Conservation (phyloP, 2,797 vertebrate species). For the Tolypeutes matacus region DNA sequence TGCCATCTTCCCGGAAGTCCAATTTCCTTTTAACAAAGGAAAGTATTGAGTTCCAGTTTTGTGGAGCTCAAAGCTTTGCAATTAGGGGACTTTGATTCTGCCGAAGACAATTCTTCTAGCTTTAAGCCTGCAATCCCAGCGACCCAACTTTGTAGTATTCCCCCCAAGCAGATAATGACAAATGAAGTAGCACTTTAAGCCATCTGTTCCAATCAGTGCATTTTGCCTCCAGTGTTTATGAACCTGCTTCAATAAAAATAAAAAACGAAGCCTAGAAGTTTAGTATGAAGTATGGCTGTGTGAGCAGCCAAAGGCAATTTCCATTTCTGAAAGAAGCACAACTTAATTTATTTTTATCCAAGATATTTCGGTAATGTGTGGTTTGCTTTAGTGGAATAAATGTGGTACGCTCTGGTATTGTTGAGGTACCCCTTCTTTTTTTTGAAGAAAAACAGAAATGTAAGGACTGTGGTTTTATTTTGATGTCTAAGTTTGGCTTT, state of each 20-base stretch:
- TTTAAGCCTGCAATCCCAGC: background rate
- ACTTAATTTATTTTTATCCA: constrained; percentile 52
- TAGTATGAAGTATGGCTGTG: constrained; percentile 43
- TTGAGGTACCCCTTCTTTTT: background rate
- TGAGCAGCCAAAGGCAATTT: constrained; percentile 63
- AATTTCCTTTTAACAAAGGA: constrained; percentile 19
- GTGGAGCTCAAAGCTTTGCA: background rate
- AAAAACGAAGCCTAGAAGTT: constrained; percentile 65
- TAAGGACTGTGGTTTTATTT: background rate
- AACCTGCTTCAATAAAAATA: constrained; percentile 55
- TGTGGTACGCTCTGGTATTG: background rate
- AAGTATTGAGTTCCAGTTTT: background rate
- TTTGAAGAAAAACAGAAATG: constrained; percentile 44
- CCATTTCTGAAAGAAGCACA: constrained; percentile 51
- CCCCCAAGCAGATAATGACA: constrained; percentile 5
- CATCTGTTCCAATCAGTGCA: constrained; percentile 43
- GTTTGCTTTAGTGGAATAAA: constrained; percentile 58
- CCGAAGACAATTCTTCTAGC: background rate
- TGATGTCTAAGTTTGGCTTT: constrained; percentile 1
- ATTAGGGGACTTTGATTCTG: background rate
- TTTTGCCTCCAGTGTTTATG: constrained; percentile 67
- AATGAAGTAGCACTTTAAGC: constrained; percentile 20
- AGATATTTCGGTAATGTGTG: constrained; percentile 16
- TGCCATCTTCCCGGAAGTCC: no score
- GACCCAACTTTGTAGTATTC: background rate